Conservation (phyloP, 1,140 invertebrate species). For the Apocrypta bakeri region DNA sequence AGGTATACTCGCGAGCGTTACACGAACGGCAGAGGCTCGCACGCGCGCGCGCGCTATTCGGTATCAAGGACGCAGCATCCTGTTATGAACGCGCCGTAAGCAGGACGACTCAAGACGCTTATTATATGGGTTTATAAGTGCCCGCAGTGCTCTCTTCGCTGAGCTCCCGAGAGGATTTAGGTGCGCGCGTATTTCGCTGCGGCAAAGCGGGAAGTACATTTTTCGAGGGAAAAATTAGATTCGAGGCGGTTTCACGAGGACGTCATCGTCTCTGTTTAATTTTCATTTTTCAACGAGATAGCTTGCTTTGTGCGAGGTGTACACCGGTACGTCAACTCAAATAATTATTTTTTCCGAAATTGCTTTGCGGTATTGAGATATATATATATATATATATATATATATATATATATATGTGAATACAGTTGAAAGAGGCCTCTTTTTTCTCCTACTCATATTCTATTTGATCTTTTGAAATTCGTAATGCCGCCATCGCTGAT, state of each 20-base stretch:
- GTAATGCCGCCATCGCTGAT: neutral
- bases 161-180: neutral
- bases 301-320: too few relatives aligned
- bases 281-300: too few relatives aligned
- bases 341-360: too few relatives aligned
- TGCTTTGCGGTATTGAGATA: too few relatives aligned
- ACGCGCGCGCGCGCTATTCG: neutral
- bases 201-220: neutral
- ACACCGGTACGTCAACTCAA: too few relatives aligned
- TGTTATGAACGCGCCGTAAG: constrained; percentile 55
- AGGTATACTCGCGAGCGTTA: too few relatives aligned
- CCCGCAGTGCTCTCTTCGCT: neutral
- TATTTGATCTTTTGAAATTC: neutral
- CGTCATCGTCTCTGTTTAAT: too few relatives aligned
- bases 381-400: too few relatives aligned
- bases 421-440: neutral
- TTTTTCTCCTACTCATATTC: neutral
- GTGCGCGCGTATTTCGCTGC: neutral
- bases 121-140: neutral
- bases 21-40: neutral
- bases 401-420: too few relatives aligned
- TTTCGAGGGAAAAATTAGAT: neutral
- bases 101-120: constrained; percentile 44
- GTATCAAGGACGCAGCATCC: constrained; percentile 59
- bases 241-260: neutral